Conservation (phyloP, 2,888 invertebrate genomes). For the Hyalella azteca region DNA sequence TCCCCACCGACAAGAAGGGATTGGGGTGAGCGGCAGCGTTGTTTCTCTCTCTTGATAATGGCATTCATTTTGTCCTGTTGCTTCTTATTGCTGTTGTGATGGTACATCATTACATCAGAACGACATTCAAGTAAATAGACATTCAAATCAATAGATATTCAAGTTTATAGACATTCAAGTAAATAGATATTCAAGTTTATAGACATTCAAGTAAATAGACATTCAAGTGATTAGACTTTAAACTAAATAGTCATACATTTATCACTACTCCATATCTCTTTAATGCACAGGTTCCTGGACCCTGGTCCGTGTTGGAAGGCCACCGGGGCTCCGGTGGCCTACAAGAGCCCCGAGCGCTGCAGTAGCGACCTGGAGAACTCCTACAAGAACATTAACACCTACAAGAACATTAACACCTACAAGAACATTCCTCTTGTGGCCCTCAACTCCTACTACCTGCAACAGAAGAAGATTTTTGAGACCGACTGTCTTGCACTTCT, state of each 20-base stretch:
- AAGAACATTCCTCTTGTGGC: background rate
- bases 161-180: background rate
- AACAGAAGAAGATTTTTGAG: background rate
- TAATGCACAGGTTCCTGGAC: background rate
- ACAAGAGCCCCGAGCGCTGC: background rate
- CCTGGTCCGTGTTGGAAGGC: background rate
- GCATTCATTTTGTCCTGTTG: background rate
- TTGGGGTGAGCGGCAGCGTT: conserved; percentile 50
- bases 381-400: background rate
- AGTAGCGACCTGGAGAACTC: background rate
- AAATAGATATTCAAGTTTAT: background rate
- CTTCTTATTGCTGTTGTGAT: background rate
- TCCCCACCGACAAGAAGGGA: conserved; percentile 51
- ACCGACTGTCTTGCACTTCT: background rate
- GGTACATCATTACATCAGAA: background rate
- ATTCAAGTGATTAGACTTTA: background rate
- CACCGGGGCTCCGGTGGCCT: background rate
- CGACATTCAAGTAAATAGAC: background rate
- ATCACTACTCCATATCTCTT: background rate
- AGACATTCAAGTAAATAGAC: background rate
- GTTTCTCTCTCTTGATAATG: background rate
- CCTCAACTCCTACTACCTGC: background rate
- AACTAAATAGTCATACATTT: background rate
- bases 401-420: background rate
- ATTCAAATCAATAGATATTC: background rate